Base-by-base conservation (phyloP, 2,113 vertebrate species). In the Engraulis encrasicolus region DNA sequence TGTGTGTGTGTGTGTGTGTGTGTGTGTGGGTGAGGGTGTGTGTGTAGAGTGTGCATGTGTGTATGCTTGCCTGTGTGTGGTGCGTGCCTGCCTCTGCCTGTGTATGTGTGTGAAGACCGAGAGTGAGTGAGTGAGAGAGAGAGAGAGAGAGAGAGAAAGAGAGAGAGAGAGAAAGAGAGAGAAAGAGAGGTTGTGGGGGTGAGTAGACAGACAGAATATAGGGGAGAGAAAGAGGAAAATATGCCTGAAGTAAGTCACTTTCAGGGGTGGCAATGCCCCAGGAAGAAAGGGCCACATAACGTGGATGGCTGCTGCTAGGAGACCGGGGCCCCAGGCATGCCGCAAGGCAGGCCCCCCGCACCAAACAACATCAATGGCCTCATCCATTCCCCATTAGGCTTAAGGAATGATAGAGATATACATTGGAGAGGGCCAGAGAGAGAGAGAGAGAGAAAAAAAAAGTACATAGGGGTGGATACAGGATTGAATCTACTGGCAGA, bases 181-280 rank as follows among this genome's bases (percentile, higher is more conserved):
- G 50, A 18, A 18, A 14, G 66, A 34, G 14, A 27, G 31, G 14
- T 34, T 48, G 78, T 31, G 78, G 49, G 78, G 49, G 40, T 36
- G 66, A 74, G 66, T 74, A 74, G 66, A 74, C 66, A 74, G 66
- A 74, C 66, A 74, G 66, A 74, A 74, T n/a, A n/a, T n/a, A 74
- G 34, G 66, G 11, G 66, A 74, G 66, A 74, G 66, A 74, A 74
- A 74, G 66, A 74, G 66, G 34, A 87, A 79, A 93, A 93, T 94
- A 94, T 89, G 88, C 92, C 91, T 87, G 87, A 89, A 92, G 95
- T 95, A 89, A 92, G 95, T 95, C 93, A 88, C 91, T 93, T 93
- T 92, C 94, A 93, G 94, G 92, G 93, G 94, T 93, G 95, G 94
- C 92, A 92, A 92, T 92, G 90, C 92, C 93, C 94, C 89, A 89